Conservation (phyloP, 2,797 vertebrate genomes). For the Amblyraja radiata region DNA sequence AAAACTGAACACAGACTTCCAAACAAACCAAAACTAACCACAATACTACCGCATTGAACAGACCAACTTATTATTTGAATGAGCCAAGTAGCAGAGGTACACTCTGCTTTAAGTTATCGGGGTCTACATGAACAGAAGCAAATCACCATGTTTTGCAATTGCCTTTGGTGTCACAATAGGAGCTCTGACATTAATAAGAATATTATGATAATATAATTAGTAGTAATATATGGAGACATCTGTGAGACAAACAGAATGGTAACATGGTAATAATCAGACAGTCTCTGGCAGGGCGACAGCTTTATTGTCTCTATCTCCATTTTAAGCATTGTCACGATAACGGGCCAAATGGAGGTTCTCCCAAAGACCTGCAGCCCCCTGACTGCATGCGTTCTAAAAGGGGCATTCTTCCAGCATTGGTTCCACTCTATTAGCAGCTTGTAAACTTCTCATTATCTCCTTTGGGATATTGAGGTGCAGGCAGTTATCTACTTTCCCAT, state of each 20-base stretch:
- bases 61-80: background rate
- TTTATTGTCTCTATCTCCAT: conserved; percentile 28
- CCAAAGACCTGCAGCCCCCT: conserved; percentile 76
- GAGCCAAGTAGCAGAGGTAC: background rate
- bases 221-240: conserved; percentile 37
- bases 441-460: conserved; percentile 93
- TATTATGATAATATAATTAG: conserved; percentile 34
- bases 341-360: conserved; percentile 72
- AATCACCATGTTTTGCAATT: background rate
- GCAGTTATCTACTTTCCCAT: background rate
- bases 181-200: conserved; percentile 31
- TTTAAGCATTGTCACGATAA: conserved; percentile 32
- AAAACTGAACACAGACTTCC: background rate
- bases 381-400: conserved; percentile 73
- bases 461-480: conserved; percentile 45
- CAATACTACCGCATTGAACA: background rate
- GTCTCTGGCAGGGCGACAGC: conserved; percentile 21
- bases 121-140: background rate
- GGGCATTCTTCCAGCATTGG: conserved; percentile 73
- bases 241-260: conserved; percentile 35
- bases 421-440: conserved; percentile 98
- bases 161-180: conserved; percentile 19
- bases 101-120: background rate
- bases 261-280: conserved; percentile 20
- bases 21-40: background rate